Base-by-base conservation (phyloP, 2,113 vertebrate genomes). In the Chloebia gouldiae region DNA sequence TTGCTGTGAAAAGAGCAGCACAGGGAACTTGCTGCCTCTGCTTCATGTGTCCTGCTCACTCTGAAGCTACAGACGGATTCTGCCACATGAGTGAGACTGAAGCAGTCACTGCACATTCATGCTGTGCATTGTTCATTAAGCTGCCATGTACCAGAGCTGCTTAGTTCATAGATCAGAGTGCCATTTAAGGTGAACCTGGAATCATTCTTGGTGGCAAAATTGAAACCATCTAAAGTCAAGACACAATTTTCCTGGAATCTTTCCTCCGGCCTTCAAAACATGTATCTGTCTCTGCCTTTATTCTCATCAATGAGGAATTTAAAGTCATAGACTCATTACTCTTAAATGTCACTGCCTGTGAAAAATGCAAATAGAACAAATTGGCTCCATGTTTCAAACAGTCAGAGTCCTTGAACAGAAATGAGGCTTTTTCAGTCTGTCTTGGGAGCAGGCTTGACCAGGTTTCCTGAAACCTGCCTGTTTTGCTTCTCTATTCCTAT, bases 231-330 rank as follows among this genome's bases (percentile, higher is more conserved):
- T 96, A 95, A 94, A 96, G 95, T 92, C 90, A 94, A 93, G 92
- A 20, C 1, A 14, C 15, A 81, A 54, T 94, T 96, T 94, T 94
- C 92, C 68, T 96, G 95, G 92, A 94, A 81, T 90, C 95, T 88
- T 94, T 95, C 86, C 88, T 60, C 72, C 35, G 40, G 61, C 14
- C 77, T 94, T 94, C 83, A 96, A 93, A 96, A 94, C 88, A 95
- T 2, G 22, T 61, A 69, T 88, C 61, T 86, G 80, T 49, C 81
- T 93, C 88, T 44, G 90, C 61, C 77, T 92, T 96, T 90, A 93
- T 49, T 95, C 73, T 96, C 91, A 96, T 88, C 81, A 93, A 96
- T 96, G 71, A 96, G 87, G 95, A 97, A 97, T 95, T 97, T 96
- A 85, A 84, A 96, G 71, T 31, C 72, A 31, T 42, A 81, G 64